Percentiles rank a stretch among this genome's conserved stretches.
Evolutionary conservation across 2,888 invertebrate genomes (phyloP).

Genomic region (Ophonus ardosiacus): DNA sequence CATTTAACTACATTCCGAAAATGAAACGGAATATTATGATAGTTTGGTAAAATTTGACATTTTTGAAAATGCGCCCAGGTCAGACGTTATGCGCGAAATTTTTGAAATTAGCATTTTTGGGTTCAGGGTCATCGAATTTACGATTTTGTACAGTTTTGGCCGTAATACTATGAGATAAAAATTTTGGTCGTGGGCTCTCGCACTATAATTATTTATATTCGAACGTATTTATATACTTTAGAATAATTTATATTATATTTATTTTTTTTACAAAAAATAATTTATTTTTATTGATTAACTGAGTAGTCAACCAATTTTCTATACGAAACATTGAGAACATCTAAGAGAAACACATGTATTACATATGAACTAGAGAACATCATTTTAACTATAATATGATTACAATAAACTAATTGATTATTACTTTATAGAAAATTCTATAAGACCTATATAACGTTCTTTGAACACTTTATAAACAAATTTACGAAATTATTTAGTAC

Average conservation of each 20-base stretch:
- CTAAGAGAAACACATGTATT: conserved; percentile 13
- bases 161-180: too few species aligned
- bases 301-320: not conserved
- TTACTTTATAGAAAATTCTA: not conserved
- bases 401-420: too few species aligned
- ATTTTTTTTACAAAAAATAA: conserved; percentile 18
- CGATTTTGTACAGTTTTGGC: too few species aligned
- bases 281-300: conserved; percentile 8
- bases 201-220: conserved; percentile 20
- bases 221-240: conserved; percentile 26
- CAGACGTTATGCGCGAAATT: too few species aligned
- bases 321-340: not conserved
- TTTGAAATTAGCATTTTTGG: too few species aligned
- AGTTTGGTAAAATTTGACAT: too few species aligned
- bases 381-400: not conserved
- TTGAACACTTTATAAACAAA: not conserved
- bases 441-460: not conserved
- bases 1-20: too few species aligned
- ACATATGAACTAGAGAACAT: not conserved
- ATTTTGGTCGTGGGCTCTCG: too few species aligned
- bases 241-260: conserved; percentile 39
- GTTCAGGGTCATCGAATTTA: too few species aligned
- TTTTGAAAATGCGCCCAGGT: too few species aligned
- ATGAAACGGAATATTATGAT: too few species aligned
- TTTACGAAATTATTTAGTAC: not conserved